Conservation (phyloP, 2,797 vertebrate genomes). For the Natrix natrix region DNA sequence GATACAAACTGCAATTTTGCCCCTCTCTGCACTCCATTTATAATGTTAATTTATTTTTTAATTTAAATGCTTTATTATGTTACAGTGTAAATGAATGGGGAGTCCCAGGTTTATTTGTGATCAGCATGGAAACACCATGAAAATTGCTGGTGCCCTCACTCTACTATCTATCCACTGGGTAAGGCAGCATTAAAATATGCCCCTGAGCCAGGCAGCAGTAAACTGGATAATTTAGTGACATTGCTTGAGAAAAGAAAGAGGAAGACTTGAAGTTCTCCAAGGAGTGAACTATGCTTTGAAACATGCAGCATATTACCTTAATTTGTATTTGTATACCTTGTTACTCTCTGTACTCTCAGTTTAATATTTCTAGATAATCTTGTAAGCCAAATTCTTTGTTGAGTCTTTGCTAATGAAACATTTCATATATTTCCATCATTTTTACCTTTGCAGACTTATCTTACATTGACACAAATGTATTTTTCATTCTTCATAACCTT, state of each 20-base stretch:
- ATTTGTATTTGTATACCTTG: background rate
- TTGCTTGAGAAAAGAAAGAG: background rate
- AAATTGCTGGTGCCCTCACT: background rate
- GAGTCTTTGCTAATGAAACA: background rate
- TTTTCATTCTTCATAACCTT: background rate
- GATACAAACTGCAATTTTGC: background rate
- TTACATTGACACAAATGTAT: background rate
- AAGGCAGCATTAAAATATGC: background rate
- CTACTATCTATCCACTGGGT: background rate
- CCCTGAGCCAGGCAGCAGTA: background rate
- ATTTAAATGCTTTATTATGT: conserved; percentile 30
- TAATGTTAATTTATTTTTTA: background rate
- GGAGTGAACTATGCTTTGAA: background rate
- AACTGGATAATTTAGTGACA: background rate
- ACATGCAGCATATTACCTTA: background rate
- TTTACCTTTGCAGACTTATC: background rate
- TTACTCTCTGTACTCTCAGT: background rate
- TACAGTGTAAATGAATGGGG: conserved; percentile 11
- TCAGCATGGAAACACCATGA: background rate
- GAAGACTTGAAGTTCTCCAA: background rate
- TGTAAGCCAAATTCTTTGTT: background rate
- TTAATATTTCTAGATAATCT: background rate
- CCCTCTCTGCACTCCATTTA: background rate
- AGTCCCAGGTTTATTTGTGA: conserved; percentile 23
- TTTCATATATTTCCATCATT: background rate